Evolutionary conservation across 2,113 vertebrate genomes (phyloP).

Genomic region (Symphodus melops): DNA sequence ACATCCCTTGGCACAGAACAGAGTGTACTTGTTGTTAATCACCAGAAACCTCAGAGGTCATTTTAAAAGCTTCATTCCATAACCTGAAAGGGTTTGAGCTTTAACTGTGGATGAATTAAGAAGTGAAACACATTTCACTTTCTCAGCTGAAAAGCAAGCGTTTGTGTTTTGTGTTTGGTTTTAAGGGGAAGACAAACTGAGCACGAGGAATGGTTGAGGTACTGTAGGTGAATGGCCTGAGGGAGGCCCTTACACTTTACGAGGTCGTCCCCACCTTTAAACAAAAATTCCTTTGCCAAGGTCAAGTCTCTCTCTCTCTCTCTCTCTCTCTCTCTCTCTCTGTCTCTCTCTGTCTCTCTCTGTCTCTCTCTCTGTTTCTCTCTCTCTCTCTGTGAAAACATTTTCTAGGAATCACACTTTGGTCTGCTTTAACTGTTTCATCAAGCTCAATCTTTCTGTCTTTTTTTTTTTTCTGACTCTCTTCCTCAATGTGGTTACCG

Average conservation of each 20-base stretch:
- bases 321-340: not conserved
- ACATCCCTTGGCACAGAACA: conserved; percentile 59
- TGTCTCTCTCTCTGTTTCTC: not conserved
- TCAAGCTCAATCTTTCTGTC: conserved; percentile 56
- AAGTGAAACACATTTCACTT: not conserved
- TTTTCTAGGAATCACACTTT: conserved; percentile 45
- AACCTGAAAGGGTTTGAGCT: not conserved
- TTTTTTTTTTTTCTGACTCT: conserved; percentile 59
- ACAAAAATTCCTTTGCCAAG: conserved; percentile 27
- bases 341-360: not conserved
- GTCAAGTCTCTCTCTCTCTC: conserved; percentile 8
- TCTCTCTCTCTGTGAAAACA: not conserved
- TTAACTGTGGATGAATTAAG: not conserved
- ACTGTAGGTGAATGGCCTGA: conserved; percentile 11
- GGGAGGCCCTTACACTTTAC: conserved; percentile 45
- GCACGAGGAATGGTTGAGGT: not conserved
- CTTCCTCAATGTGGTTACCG: conserved; percentile 77
- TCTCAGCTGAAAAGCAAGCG: not conserved
- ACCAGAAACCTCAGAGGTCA: conserved; percentile 19
- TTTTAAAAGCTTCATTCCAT: conserved; percentile 8
- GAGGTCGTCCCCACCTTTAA: conserved; percentile 53
- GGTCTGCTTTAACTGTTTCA: conserved; percentile 54
- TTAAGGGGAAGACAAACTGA: not conserved
- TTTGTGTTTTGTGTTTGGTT: not conserved
- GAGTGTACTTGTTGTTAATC: conserved; percentile 53